These are phyloP conservation scores for Boloria euphrosyne DNA, from an alignment of 2,888 invertebrate genomes.

Conservation along the genomic window DNA sequence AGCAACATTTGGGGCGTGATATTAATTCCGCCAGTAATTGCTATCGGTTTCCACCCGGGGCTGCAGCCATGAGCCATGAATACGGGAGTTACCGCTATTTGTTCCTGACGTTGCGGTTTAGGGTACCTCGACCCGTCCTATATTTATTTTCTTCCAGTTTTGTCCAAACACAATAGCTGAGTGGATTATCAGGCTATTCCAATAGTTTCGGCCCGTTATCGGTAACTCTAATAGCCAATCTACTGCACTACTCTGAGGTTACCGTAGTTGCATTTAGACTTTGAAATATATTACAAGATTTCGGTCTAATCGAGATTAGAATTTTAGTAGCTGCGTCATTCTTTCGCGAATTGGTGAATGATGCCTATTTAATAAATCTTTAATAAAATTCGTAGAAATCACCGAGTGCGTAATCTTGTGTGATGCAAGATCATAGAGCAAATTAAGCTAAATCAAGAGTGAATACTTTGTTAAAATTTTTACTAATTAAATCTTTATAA, in stretches of 20 bases:
- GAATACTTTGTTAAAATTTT: no score
- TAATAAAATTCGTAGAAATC: no score
- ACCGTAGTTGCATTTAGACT: conserved; percentile 35
- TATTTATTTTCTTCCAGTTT: conserved; percentile 80
- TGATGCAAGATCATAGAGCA: no score
- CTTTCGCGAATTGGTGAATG: no score
- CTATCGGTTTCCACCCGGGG: conserved; percentile 78
- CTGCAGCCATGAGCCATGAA: conserved; percentile 81
- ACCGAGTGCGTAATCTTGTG: no score
- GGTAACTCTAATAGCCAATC: conserved; percentile 55
- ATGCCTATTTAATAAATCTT: no score
- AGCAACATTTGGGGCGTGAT: conserved; percentile 81
- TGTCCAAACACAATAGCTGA: conserved; percentile 66
- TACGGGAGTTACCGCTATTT: conserved; percentile 82
- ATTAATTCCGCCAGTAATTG: conserved; percentile 82
- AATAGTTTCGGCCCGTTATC: conserved; percentile 58
- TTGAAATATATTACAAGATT: conserved; percentile 9
- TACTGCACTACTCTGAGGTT: conserved; percentile 53
- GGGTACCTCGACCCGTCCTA: conserved; percentile 69
- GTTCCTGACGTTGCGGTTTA: conserved; percentile 81
- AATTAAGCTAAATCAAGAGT: no score
- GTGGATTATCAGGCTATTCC: conserved; percentile 65
- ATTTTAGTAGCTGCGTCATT: background rate
- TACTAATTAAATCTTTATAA: no score
- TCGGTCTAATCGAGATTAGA: conserved; percentile 6